A percentile compares a stretch with the other conserved stretches of the same genome.
Evolutionary conservation across 2,113 vertebrate species (phyloP).

Genomic region (Rattus rattus): DNA sequence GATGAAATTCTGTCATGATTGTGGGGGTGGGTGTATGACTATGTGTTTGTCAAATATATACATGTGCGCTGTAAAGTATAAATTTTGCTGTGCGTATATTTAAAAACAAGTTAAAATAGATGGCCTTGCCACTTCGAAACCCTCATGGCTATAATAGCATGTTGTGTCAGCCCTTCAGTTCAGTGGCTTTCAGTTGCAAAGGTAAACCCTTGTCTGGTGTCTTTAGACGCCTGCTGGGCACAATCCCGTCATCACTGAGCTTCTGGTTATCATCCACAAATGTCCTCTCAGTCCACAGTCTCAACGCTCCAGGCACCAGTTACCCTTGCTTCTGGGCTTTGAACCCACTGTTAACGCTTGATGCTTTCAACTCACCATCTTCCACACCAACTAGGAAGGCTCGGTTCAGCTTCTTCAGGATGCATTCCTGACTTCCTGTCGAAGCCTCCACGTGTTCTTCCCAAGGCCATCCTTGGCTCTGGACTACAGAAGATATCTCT

Average conservation of each 20-base stretch:
- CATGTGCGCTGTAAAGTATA: background rate
- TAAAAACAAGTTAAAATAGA: constrained; percentile 22
- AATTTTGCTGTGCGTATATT: constrained; percentile 14
- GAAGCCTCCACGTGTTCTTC: background rate
- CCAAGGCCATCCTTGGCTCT: background rate
- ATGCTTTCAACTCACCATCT: background rate
- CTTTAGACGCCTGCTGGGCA: background rate
- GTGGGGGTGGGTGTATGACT: background rate
- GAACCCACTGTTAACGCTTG: background rate
- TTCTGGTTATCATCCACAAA: background rate
- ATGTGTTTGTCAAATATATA: background rate
- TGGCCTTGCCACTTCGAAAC: background rate
- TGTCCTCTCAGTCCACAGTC: background rate
- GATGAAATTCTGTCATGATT: constrained; percentile 8
- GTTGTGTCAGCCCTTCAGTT: background rate
- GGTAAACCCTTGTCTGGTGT: background rate
- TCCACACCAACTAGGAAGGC: background rate
- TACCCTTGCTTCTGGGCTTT: background rate
- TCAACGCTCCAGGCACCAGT: background rate
- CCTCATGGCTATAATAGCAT: background rate
- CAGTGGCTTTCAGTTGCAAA: background rate
- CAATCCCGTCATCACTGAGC: accelerated
- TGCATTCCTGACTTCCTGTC: background rate
- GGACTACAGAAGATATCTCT: background rate
- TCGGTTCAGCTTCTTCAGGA: background rate